A percentile compares a stretch with the other conserved stretches of the same genome.
These are phyloP conservation scores for Sciaenops ocellatus DNA, from an alignment of 2,797 vertebrate species.

Conservation along the genomic window DNA sequence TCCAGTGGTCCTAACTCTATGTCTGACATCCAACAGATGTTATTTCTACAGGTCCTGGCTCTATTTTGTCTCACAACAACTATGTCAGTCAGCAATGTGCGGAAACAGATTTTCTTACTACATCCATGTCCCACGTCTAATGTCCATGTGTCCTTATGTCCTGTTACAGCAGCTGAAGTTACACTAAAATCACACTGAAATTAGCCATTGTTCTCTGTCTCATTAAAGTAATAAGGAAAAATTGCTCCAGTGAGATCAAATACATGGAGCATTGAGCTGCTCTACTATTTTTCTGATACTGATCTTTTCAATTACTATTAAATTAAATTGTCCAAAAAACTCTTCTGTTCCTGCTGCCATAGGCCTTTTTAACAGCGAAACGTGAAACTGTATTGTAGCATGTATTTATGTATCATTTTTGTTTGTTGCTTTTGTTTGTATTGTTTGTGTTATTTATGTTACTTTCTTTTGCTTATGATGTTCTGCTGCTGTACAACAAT, in stretches of 20 bases:
- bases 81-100: neutral
- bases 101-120: neutral
- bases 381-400: too few species aligned
- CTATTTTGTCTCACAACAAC: neutral
- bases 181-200: neutral
- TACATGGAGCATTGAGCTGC: neutral
- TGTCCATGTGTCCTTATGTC: neutral
- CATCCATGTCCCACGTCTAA: neutral
- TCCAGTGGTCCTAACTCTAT: neutral
- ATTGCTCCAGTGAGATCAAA: neutral
- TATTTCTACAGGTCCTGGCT: too few species aligned
- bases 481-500: too few species aligned
- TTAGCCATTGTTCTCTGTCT: neutral
- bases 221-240: neutral
- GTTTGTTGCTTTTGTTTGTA: too few species aligned
- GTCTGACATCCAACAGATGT: too few species aligned
- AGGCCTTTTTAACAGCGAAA: too few species aligned
- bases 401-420: too few species aligned
- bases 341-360: too few species aligned
- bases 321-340: too few species aligned
- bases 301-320: neutral
- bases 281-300: neutral
- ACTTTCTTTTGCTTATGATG: too few species aligned
- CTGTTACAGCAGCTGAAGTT: neutral
- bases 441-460: too few species aligned